Evolutionary conservation across 2,888 invertebrate species (phyloP), one percentile per base, ranked within the genome.

Genomic region (Zaprionus lineosus): DNA sequence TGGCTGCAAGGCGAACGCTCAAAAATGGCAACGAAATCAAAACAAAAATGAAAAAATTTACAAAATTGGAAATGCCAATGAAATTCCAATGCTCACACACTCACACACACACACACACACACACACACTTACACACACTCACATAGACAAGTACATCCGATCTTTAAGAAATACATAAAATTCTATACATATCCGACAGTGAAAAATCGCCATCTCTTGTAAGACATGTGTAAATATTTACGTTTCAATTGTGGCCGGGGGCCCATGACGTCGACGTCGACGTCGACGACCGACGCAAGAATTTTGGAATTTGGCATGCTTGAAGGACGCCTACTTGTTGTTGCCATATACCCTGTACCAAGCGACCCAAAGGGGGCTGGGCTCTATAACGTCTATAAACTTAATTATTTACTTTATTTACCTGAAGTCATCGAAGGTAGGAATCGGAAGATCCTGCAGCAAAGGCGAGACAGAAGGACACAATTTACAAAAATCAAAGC

Each of bases 221-320:
- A 77, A 77, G 77, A 76, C 84, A 84, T 76, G 64, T 78, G 84
- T 84, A 78, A 78, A 78, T 78, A 78, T 78, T 78, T 78, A 78
- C 83, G 73, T 79, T 75, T 64, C 46, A 50, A 41, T 63, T 62
- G 47, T 26, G 40, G 37, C 33, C 48, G 26, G 40, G 11, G 51
- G 31, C 21, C 1, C 31, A 65, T 81, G 84, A 84, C 84, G 78
- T 82, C 70, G 75, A 74, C 76, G 66, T 67, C 46, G 64, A 63
- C 46, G 74, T 74, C 84, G 84, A 69, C 84, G 84, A 78, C 74
- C 78, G 78, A 82, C 82, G 78, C 84, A 82, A 84, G 82, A 79
- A 84, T 79, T 79, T 79, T 79, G 78, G 78, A 79, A 79, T 79
- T 84, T 74, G 74, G 82, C 84, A 74, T 77, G 84, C 61, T 68